Percentiles rank a stretch among this genome's conserved stretches.
Evolutionary conservation across 2,797 vertebrate species (phyloP).

Genomic region (Cryptoprocta ferox): DNA sequence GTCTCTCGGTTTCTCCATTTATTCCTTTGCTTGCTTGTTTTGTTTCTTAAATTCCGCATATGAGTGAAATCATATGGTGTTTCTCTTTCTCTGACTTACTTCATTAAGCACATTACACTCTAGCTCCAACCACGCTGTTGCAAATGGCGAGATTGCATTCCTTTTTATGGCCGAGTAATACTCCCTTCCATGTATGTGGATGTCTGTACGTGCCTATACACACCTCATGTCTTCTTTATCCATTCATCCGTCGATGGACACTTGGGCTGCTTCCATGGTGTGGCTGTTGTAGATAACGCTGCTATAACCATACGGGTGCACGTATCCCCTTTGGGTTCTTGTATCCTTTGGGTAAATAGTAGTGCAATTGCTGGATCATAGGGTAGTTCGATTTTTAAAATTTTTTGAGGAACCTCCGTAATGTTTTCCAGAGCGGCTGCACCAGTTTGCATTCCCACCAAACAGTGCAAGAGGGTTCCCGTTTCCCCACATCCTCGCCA

Average conservation of each 20-base stretch:
- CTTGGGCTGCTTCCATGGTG: background rate
- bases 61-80: background rate
- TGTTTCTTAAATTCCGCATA: background rate
- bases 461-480: background rate
- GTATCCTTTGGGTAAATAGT: background rate
- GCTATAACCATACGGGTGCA: background rate
- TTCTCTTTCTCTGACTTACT: background rate
- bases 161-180: background rate
- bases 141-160: background rate
- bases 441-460: background rate
- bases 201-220: too few species aligned
- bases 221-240: background rate
- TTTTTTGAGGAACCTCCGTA: background rate
- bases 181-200: too few species aligned
- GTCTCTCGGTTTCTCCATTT: background rate
- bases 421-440: background rate
- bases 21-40: background rate
- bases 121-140: background rate
- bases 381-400: background rate
- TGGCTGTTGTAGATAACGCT: background rate
- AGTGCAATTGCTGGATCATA: background rate
- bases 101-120: background rate
- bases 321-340: background rate
- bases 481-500: background rate
- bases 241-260: background rate